Percentiles rank a stretch among this genome's conserved stretches.
Conservation (phyloP, 2,113 vertebrate species). For the Rhineura floridana region DNA sequence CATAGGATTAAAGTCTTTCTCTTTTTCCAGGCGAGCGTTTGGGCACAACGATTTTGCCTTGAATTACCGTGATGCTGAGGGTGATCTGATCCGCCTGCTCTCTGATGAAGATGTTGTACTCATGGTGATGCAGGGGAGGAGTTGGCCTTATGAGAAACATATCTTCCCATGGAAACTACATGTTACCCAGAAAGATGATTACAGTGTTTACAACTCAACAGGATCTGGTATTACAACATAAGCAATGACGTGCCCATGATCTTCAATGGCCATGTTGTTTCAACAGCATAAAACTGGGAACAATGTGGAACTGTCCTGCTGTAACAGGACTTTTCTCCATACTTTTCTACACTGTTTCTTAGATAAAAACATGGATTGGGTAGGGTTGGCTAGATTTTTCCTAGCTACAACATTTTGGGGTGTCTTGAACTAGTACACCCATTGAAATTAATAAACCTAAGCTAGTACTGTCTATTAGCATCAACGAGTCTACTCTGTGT, state of each 20-base stretch:
- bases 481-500: too few relatives aligned
- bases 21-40: constrained; percentile 82
- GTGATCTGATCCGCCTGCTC: constrained; percentile 88
- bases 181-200: constrained; percentile 80
- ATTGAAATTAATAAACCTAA: too few relatives aligned
- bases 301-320: background rate
- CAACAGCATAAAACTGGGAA: background rate
- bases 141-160: constrained; percentile 79
- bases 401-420: too few relatives aligned
- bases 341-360: background rate
- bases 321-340: background rate
- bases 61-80: constrained; percentile 88
- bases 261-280: background rate
- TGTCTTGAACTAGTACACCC: too few relatives aligned
- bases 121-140: constrained; percentile 80
- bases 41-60: constrained; percentile 80
- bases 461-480: too few relatives aligned
- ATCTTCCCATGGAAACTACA: constrained; percentile 90
- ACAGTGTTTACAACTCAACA: constrained; percentile 83
- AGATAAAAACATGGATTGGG: background rate
- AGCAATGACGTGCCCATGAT: background rate
- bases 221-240: background rate
- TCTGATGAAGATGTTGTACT: constrained; percentile 86
- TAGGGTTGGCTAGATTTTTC: background rate
- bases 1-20: constrained; percentile 23